Evolutionary conservation across 2,113 vertebrate species (phyloP).

Genomic region (Cairina moschata): DNA sequence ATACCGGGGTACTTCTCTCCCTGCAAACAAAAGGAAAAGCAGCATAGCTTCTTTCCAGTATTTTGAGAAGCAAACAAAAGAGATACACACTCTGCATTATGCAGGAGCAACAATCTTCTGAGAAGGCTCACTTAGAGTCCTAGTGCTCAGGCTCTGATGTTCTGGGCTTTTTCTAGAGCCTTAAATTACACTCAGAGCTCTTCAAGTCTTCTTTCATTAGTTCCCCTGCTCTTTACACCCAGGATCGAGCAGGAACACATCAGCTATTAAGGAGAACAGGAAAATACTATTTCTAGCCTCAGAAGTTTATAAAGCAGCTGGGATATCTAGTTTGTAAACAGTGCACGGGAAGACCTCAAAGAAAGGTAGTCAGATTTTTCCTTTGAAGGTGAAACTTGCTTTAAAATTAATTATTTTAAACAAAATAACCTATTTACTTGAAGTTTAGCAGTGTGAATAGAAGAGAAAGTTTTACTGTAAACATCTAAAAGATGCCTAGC

Average conservation of each 20-base stretch:
- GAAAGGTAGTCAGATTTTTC: not conserved
- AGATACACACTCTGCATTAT: not conserved
- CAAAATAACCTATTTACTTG: not conserved
- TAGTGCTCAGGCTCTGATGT: not conserved
- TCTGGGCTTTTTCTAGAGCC: not conserved
- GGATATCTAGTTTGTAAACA: not conserved
- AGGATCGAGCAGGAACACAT: not conserved
- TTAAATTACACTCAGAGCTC: not conserved
- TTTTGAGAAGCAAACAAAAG: not conserved
- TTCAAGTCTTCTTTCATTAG: fast-evolving
- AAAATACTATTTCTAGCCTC: not conserved
- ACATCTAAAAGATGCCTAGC: not conserved
- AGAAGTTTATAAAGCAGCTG: not conserved
- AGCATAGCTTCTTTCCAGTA: fast-evolving
- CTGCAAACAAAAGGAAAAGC: not conserved
- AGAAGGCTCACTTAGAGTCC: not conserved
- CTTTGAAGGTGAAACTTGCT: not conserved
- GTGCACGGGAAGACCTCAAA: not conserved
- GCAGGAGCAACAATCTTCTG: not conserved
- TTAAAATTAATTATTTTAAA: not conserved
- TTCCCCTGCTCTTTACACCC: not conserved
- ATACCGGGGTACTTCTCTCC: not conserved
- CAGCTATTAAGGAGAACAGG: not conserved
- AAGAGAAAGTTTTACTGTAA: not conserved
- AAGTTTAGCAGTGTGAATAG: not conserved